Base-by-base conservation (phyloP, 2,113 vertebrate genomes). In the Hiodon tergisus region DNA sequence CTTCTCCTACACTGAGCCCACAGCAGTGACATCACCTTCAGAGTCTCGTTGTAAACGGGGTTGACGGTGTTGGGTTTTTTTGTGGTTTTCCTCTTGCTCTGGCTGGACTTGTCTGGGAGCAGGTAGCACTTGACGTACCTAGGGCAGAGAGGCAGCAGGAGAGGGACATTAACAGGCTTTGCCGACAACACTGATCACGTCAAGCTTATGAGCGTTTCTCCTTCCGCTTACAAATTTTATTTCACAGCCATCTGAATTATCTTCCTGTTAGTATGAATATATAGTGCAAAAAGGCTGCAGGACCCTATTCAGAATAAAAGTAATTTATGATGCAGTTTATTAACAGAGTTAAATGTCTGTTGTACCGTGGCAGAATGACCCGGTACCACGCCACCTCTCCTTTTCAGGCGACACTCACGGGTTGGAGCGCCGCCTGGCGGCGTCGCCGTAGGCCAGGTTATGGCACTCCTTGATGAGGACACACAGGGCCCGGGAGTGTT, bases 91-190 rank as follows among this genome's bases (percentile, higher is more conserved):
- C 88, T 94, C 79, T 99, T 99, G 74, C 95, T 94, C 78, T 95
- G 94, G 62, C 94, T 93, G n/a, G 96, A 96, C 78, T 94, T 98
- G 82, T 98, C 96, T 0, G 96, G 96, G 10, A 98, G 91, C 5
- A 99, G 93, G 75, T 98, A 99, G 67, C 93, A 94, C 87, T 99
- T 99, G 55, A 99, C 94, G 0, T 99, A 99, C 46, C 97, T 99
- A 81, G 81, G 31, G 31, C 31, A 31, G 31, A 31, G 31, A 31
- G 31, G 1, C 31, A 31, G 31, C 31, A 31, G 31, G 31, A 31
- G 31, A 31, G 31, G 31, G 31, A 31, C 31, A 31, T 31, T 31
- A 31, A 31, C 31, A 31, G 31, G 31, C 31, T 31, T 31, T 31
- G 31, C 31, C 31, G 2, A 31, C 31, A 31, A 31, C 31, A 31